Base-by-base conservation (phyloP, 2,888 invertebrate species). In the Melipona beecheii region DNA sequence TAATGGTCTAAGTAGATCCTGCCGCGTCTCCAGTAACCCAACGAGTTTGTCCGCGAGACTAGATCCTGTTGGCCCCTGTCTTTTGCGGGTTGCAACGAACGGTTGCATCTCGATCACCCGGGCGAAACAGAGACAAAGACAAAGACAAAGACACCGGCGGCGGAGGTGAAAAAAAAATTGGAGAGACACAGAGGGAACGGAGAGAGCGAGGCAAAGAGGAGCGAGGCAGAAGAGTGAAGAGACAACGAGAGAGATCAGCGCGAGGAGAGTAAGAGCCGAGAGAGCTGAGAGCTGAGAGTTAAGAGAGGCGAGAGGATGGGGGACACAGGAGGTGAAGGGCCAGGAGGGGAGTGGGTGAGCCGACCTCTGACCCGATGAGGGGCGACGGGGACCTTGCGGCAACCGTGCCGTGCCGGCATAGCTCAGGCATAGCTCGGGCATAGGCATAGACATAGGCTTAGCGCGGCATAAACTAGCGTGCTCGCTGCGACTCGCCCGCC, bases 331-430 rank as follows among this genome's bases (percentile, higher is more conserved):
- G 86, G 87, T 88, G 89, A 87, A 89, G 90, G 88, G 89, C 83
- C 81, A 88, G 89, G 91, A 87, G 88, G 90, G 91, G 92, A 93
- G 93, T 93, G 93, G 93, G 93, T 94, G 93, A 93, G 93, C 91
- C 93, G 93, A 93, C 94, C 94, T 91, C 87, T 93, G 93, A 94
- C 93, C 93, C 91, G 79, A 50, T 70, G 87, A 91, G 92, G 92
- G 93, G 93, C 91, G 83, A 91, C 92, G 92, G 92, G 93, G 93
- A 92, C 93, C 92, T 93, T 92, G 83, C 83, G 89, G 86, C 82
- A 84, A 78, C 81, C 78, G 85, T 87, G 93, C 92, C 90, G 89
- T 89, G 90, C 91, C 87, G 86, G 91, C 91, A 91, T 90, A 90
- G 91, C 90, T 85, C 71, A 54, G 73, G 81, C 81, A 82, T 82